phyloP scores from a whole-genome alignment of 2,797 vertebrate genomes.

The Acrossocheilus wenchowensis region DNA sequence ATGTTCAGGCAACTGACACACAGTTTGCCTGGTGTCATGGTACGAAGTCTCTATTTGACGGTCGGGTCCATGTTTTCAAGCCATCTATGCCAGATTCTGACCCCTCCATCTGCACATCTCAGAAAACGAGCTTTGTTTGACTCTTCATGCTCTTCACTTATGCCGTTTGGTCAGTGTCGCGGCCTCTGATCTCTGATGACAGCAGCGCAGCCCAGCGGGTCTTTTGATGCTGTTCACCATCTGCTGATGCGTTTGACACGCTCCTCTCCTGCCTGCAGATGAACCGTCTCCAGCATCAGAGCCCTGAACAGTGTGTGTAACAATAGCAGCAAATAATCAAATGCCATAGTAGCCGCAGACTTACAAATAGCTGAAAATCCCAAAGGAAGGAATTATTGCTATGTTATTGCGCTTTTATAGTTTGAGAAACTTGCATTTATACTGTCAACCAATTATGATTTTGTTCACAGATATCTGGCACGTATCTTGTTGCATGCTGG shows the following conservation, averaged over 20 bases:
- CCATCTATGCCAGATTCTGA: background rate
- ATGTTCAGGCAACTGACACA: background rate
- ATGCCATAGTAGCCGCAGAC: background rate
- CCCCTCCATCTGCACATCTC: background rate
- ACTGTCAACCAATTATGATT: background rate
- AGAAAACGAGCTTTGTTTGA: conserved; percentile 10
- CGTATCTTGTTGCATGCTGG: too few relatives aligned
- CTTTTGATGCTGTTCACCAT: background rate
- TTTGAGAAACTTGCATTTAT: too few relatives aligned
- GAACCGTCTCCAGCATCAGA: background rate
- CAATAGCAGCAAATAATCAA: background rate
- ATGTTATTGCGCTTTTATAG: background rate
- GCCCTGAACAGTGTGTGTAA: background rate
- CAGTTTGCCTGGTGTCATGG: background rate
- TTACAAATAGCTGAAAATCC: background rate
- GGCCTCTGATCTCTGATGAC: conserved; percentile 21
- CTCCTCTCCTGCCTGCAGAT: conserved; percentile 12
- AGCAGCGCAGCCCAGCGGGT: conserved; percentile 1
- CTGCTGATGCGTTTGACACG: background rate
- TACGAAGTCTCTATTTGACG: background rate
- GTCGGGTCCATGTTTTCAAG: background rate
- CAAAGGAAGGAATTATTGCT: background rate
- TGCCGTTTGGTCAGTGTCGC: conserved; percentile 7
- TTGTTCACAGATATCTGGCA: background rate
- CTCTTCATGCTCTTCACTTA: conserved; percentile 2